Evolutionary conservation across 2,797 vertebrate species (phyloP).

Genomic region (Hydrocynus forskahlii): DNA sequence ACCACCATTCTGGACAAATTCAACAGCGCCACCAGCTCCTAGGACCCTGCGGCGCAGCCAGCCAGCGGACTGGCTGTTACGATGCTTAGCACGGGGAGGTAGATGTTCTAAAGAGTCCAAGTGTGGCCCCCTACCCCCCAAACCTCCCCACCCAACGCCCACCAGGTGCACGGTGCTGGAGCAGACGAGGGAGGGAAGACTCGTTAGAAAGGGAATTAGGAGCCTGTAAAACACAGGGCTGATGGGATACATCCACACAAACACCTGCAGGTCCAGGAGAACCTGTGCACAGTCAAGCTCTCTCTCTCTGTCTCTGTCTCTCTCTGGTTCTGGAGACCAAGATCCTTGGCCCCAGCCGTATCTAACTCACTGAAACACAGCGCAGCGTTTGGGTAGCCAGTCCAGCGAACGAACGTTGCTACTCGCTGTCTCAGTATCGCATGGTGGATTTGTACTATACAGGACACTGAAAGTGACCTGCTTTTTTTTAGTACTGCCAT

Average conservation of each 20-base stretch:
- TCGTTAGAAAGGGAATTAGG: constrained; percentile 27
- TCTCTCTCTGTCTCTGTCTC: constrained; percentile 59
- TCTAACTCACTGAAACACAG: constrained; percentile 75
- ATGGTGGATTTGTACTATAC: constrained; percentile 56
- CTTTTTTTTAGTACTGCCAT: constrained; percentile 55
- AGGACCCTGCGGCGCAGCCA: constrained; percentile 62
- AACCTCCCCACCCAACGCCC: constrained; percentile 18
- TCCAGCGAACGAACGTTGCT: constrained; percentile 37
- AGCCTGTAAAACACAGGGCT: constrained; percentile 39
- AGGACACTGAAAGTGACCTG: constrained; percentile 44
- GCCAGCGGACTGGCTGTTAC: constrained; percentile 54
- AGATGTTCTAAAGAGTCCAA: constrained; percentile 50
- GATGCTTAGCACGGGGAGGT: constrained; percentile 70
- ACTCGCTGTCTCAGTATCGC: constrained; percentile 43
- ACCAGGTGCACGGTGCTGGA: constrained; percentile 41
- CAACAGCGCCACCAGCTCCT: constrained; percentile 82
- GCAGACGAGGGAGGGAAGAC: constrained; percentile 33
- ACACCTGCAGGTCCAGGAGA: constrained; percentile 86
- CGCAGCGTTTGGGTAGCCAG: constrained; percentile 29
- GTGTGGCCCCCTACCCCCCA: constrained; percentile 42
- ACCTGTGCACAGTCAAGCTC: constrained; percentile 58
- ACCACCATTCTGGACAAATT: constrained; percentile 87
- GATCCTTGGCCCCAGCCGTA: constrained; percentile 79
- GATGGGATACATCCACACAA: constrained; percentile 61
- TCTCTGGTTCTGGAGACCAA: constrained; percentile 59